phyloP scores from a whole-genome alignment of 35 echinoderm and acorn worm genomes.

The Heliocidaris erythrogramma region DNA sequence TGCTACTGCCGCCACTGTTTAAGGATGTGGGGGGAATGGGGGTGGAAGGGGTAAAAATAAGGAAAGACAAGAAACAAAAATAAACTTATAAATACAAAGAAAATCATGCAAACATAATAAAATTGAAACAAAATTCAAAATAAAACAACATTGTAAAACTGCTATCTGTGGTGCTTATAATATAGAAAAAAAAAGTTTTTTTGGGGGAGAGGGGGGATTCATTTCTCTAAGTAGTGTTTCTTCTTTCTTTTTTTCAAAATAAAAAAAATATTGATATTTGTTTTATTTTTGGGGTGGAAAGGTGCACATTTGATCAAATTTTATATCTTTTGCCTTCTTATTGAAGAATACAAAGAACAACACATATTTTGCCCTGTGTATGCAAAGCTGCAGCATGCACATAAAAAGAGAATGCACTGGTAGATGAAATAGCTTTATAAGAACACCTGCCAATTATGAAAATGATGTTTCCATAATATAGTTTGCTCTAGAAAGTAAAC shows the following conservation, averaged over 20 bases:
- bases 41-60: background rate
- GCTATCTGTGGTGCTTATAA: background rate
- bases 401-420: background rate
- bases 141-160: background rate
- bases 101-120: slow-evolving; percentile 36
- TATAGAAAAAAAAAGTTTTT: background rate
- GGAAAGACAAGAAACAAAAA: slow-evolving; percentile 49
- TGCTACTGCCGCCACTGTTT: slow-evolving; percentile 60
- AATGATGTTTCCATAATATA: background rate
- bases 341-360: background rate
- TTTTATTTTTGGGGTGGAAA: background rate
- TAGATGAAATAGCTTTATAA: background rate
- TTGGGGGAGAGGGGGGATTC: background rate
- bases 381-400: background rate
- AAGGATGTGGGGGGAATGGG: background rate
- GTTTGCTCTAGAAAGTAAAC: background rate
- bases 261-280: too few species aligned
- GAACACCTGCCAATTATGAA: background rate
- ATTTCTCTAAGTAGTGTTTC: background rate
- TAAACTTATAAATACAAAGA: slow-evolving; percentile 23
- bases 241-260: background rate
- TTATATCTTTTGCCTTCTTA: background rate
- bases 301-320: background rate
- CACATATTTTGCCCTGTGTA: background rate
- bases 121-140: background rate